Conservation (phyloP, 2,888 invertebrate species). For the Morpho helenor region DNA sequence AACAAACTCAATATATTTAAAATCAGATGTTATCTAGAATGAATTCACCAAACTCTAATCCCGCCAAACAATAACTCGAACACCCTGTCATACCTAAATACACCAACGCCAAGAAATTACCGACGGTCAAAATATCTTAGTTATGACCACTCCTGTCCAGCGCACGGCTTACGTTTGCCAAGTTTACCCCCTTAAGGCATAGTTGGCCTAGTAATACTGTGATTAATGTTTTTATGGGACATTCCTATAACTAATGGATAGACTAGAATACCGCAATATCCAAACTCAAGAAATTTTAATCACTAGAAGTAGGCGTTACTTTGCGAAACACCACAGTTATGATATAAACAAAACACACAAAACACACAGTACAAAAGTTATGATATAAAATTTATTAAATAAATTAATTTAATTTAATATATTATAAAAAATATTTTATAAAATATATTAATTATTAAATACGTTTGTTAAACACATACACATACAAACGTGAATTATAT, state of each 20-base stretch:
- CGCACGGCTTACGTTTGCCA: conserved; percentile 73
- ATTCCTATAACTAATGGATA: not conserved
- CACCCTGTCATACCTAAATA: conserved; percentile 57
- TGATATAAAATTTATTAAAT: no score
- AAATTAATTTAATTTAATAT: no score
- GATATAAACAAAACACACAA: no score
- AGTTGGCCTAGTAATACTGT: conserved; percentile 34
- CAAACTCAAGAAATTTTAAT: no score
- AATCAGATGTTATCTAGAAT: conserved; percentile 49
- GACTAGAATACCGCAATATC: no score
- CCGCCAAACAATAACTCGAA: conserved; percentile 46
- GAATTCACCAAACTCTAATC: conserved; percentile 50
- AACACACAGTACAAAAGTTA: no score
- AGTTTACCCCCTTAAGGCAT: conserved; percentile 62
- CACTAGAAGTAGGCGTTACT: no score
- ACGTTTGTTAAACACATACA: no score
- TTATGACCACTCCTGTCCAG: conserved; percentile 77
- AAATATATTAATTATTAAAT: no score
- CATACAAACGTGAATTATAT: no score
- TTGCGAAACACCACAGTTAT: no score
- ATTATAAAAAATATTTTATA: no score
- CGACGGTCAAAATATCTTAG: conserved; percentile 79
- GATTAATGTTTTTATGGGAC: not conserved
- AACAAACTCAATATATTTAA: conserved; percentile 10
- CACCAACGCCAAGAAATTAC: conserved; percentile 69